Evolutionary conservation across 2,113 vertebrate genomes (phyloP).

Genomic region (Cervus canadensis): DNA sequence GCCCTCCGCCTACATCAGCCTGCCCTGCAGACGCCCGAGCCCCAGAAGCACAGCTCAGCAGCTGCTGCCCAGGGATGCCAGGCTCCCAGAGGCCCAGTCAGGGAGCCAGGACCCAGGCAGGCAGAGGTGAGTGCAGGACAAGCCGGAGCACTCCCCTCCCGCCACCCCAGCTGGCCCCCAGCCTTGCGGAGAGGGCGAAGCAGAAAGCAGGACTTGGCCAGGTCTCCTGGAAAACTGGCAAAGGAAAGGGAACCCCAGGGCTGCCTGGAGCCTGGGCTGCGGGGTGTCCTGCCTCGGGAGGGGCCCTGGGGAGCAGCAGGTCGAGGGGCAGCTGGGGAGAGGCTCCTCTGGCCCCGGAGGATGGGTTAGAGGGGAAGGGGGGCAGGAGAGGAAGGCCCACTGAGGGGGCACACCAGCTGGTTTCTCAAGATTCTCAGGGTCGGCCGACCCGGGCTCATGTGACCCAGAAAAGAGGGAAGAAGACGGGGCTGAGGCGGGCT

Average conservation of each 20-base stretch:
- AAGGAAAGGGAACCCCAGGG: not conserved
- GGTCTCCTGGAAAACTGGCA: not conserved
- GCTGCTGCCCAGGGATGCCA: not conserved
- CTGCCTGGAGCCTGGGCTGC: not conserved
- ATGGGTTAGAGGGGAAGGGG: rapidly evolving
- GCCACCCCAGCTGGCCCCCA: not conserved
- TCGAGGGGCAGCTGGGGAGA: not conserved
- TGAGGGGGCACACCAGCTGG: not conserved
- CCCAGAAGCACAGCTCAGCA: not conserved
- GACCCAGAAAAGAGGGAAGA: not conserved
- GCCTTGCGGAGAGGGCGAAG: not conserved
- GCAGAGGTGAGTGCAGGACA: not conserved
- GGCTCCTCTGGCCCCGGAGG: not conserved
- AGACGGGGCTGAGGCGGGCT: not conserved
- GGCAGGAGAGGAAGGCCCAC: not conserved
- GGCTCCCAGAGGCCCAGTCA: not conserved
- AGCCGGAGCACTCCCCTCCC: not conserved
- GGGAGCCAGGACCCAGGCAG: not conserved
- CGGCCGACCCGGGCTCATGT: not conserved
- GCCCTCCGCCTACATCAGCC: not conserved
- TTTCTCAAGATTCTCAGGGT: not conserved
- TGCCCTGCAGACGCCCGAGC: not conserved
- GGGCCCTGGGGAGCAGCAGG: not conserved
- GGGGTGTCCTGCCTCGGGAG: not conserved
- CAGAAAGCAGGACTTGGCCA: not conserved